These are phyloP conservation scores for Spilarctia lutea DNA, from an alignment of 2,888 invertebrate species.

Conservation along the genomic window DNA sequence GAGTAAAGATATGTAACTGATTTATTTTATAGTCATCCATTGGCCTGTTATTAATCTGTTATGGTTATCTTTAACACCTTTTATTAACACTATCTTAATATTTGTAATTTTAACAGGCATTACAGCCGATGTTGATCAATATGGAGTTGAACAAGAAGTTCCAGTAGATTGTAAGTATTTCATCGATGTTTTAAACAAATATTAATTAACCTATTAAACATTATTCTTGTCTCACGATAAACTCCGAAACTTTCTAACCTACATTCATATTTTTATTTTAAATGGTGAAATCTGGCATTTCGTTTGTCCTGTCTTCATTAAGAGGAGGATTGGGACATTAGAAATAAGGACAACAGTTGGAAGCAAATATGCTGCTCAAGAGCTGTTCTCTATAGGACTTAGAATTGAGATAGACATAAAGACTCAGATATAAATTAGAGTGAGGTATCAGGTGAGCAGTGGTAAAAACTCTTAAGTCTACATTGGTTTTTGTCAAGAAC, in stretches of 20 bases:
- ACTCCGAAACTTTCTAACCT: too few relatives aligned
- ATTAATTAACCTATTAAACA: neutral
- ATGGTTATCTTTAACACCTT: neutral
- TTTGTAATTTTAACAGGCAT: neutral
- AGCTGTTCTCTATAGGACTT: too few relatives aligned
- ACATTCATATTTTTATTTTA: too few relatives aligned
- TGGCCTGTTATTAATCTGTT: too few relatives aligned
- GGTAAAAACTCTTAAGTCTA: neutral
- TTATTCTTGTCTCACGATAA: too few relatives aligned
- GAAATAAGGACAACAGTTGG: neutral
- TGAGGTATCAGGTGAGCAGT: neutral
- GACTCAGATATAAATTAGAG: neutral
- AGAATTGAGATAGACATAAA: neutral
- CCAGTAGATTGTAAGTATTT: slow-evolving; percentile 2
- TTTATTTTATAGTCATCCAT: too few relatives aligned
- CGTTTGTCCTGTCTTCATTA: neutral
- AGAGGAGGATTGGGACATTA: neutral
- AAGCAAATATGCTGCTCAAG: neutral
- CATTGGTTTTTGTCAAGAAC: neutral
- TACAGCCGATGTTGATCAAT: neutral
- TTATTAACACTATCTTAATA: neutral
- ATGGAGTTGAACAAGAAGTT: neutral
- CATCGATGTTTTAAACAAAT: too few relatives aligned
- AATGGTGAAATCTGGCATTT: neutral
- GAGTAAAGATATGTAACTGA: too few relatives aligned